phyloP scores from a whole-genome alignment of 1,140 invertebrate species.

The Melanaphis sacchari region DNA sequence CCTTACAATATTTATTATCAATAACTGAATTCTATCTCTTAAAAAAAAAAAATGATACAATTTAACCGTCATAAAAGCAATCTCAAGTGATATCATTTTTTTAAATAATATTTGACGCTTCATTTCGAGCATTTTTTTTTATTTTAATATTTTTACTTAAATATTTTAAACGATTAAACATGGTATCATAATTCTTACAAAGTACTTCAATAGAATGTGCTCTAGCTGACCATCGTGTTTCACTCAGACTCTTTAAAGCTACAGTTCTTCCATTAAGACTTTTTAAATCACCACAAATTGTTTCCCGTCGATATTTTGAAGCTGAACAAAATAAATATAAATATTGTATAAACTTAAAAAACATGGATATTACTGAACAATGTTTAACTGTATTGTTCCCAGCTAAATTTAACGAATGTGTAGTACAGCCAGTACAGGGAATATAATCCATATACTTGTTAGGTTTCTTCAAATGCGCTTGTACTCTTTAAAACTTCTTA shows the following conservation, averaged over 20 bases:
- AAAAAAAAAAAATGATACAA: too few species aligned
- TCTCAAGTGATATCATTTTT: conserved; percentile 25
- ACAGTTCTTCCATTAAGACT: not conserved
- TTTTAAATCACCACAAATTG: conserved; percentile 18
- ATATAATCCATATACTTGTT: conserved; percentile 18
- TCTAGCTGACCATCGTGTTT: conserved; percentile 28
- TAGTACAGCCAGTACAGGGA: conserved; percentile 1
- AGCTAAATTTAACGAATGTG: not conserved
- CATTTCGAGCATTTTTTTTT: conserved; percentile 1
- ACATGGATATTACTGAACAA: too few species aligned
- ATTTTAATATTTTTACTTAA: conserved; percentile 31
- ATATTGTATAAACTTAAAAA: too few species aligned
- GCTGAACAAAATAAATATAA: too few species aligned
- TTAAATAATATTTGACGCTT: not conserved
- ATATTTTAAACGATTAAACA: not conserved
- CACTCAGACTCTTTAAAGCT: not conserved
- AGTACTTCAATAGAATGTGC: conserved; percentile 9
- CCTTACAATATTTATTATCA: too few species aligned
- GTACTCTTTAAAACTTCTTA: not conserved
- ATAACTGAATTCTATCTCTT: too few species aligned
- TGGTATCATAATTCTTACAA: conserved; percentile 9
- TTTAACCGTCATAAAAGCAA: not conserved
- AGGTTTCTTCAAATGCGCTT: not conserved
- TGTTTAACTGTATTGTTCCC: not conserved
- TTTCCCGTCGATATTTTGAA: conserved; percentile 5